Percentiles rank a stretch among this genome's conserved stretches.
Conservation (phyloP, 2,113 vertebrate species). For the Burhinus bistriatus region DNA sequence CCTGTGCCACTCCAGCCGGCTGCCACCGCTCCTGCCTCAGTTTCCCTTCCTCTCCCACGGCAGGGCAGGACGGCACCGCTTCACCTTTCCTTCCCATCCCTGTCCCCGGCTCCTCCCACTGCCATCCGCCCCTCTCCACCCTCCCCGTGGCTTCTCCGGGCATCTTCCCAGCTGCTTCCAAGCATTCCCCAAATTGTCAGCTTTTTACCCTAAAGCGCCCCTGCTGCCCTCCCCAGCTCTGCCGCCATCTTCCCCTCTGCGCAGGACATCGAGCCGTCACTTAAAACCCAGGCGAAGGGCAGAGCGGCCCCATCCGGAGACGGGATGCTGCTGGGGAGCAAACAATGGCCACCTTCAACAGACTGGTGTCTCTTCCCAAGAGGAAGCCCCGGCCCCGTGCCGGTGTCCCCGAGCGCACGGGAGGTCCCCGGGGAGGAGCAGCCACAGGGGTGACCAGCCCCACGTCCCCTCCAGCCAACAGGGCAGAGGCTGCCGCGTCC, state of each 20-base stretch:
- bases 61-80: neutral
- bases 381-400: neutral
- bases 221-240: neutral
- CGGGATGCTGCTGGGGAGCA: neutral
- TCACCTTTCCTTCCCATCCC: neutral
- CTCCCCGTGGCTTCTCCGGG: neutral
- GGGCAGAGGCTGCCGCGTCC: neutral
- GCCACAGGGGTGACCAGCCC: fast-evolving
- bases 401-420: fast-evolving
- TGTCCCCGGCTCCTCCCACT: neutral
- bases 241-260: neutral
- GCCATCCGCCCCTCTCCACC: neutral
- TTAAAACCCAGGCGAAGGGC: neutral
- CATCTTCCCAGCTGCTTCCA: neutral
- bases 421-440: neutral
- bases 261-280: neutral
- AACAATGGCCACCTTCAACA: neutral
- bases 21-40: neutral
- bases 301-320: too few species aligned
- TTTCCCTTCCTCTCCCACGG: neutral
- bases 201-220: neutral
- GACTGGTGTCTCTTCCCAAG: neutral
- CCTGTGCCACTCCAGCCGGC: too few species aligned
- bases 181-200: neutral
- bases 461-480: fast-evolving